A percentile compares a stretch with the other conserved stretches of the same genome.
Evolutionary conservation across 2,888 invertebrate genomes (phyloP).

Genomic region (Micropterix aruncella): DNA sequence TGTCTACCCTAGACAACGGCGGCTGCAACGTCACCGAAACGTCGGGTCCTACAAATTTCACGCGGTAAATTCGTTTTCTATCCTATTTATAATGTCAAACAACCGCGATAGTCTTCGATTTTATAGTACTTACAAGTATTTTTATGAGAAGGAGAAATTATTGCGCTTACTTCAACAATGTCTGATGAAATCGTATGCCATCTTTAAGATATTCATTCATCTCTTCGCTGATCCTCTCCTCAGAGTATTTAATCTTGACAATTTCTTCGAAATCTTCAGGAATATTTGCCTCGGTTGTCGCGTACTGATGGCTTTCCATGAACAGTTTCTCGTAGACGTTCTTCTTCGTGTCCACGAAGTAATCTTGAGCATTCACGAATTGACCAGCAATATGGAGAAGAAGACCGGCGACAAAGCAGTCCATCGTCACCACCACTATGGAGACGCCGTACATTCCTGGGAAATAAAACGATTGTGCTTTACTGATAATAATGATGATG

Average conservation of each 20-base stretch:
- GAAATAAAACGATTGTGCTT: too few relatives aligned
- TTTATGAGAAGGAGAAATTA: too few relatives aligned
- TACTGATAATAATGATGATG: too few relatives aligned
- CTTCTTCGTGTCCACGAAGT: not conserved
- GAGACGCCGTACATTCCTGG: not conserved
- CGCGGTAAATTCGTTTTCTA: too few relatives aligned
- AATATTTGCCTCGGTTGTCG: not conserved
- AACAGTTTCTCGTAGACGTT: not conserved
- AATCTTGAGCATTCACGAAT: not conserved
- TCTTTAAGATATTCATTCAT: not conserved
- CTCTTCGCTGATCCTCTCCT: not conserved
- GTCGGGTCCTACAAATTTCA: too few relatives aligned
- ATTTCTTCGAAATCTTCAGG: not conserved
- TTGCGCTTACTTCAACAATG: not conserved
- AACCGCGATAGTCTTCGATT: too few relatives aligned
- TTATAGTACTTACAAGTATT: too few relatives aligned
- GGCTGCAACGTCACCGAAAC: too few relatives aligned
- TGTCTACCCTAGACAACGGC: too few relatives aligned
- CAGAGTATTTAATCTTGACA: not conserved
- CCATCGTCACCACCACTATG: not conserved
- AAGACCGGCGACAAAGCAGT: not conserved
- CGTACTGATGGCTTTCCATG: not conserved
- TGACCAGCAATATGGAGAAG: not conserved
- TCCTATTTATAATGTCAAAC: too few relatives aligned
- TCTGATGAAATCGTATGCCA: not conserved